Percentiles rank a stretch among this genome's conserved stretches.
Conservation (phyloP, 2,113 vertebrate species). For the Rhagologus leucostigma region DNA sequence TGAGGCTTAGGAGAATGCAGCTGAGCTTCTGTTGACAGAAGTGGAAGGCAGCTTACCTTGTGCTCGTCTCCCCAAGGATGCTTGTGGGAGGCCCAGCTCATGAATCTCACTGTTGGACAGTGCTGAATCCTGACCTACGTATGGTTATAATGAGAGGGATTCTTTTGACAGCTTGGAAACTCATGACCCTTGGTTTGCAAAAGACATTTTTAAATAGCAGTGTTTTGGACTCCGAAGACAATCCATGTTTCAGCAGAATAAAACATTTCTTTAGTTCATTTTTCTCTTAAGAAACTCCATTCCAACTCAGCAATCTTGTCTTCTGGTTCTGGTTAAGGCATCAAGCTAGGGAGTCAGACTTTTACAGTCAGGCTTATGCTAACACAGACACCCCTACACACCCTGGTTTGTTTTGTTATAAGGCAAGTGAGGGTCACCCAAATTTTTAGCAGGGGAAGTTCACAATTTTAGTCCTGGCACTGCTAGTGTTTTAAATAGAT, state of each 20-base stretch:
- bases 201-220: neutral
- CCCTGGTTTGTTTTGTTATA: neutral
- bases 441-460: neutral
- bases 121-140: neutral
- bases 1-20: neutral
- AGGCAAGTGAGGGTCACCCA: neutral
- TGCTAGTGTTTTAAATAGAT: neutral
- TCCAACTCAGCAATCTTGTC: neutral
- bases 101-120: neutral
- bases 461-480: neutral
- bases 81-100: neutral
- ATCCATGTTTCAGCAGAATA: neutral
- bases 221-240: neutral
- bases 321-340: neutral
- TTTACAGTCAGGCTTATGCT: neutral
- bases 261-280: neutral
- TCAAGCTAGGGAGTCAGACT: neutral
- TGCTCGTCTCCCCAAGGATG: neutral
- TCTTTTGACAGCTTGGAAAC: neutral
- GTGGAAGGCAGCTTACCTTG: neutral
- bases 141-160: neutral
- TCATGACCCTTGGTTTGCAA: neutral
- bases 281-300: neutral
- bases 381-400: accelerated
- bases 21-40: neutral